Percentiles rank a stretch among this genome's conserved stretches.
Evolutionary conservation across 2,888 invertebrate genomes (phyloP).

Genomic region (Nematopogon swammerdamellus): DNA sequence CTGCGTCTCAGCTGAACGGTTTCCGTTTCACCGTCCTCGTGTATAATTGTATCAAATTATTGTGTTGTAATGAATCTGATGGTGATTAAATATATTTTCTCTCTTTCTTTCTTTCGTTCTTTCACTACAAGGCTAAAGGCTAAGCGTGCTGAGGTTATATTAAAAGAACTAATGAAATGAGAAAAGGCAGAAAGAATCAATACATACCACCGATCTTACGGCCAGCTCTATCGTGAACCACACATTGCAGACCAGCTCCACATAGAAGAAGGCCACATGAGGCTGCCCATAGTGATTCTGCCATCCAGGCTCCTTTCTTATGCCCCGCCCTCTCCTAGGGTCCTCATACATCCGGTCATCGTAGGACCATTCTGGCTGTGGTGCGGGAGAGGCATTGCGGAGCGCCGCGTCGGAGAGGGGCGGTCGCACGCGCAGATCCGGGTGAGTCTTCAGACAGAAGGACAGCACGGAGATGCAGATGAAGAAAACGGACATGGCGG

Average conservation of each 20-base stretch:
- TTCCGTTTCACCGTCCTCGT: too few species aligned
- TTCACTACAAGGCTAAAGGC: too few species aligned
- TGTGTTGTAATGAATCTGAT: too few species aligned
- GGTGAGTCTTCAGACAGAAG: conserved; percentile 95
- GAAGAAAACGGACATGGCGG: conserved; percentile 91
- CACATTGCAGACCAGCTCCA: conserved; percentile 90
- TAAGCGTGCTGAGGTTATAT: too few species aligned
- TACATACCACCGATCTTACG: conserved; percentile 80
- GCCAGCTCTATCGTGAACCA: conserved; percentile 95
- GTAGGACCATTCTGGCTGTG: conserved; percentile 8
- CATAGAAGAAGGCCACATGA: conserved; percentile 81
- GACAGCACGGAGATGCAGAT: conserved; percentile 94
- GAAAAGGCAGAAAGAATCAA: too few species aligned
- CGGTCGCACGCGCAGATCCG: conserved; percentile 69
- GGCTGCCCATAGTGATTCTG: conserved; percentile 56
- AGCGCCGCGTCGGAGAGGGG: conserved; percentile 15
- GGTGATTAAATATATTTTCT: too few species aligned
- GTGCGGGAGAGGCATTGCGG: conserved; percentile 15
- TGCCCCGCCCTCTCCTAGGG: conserved; percentile 11
- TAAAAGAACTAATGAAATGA: too few species aligned
- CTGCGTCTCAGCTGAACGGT: too few species aligned
- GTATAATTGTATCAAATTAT: too few species aligned
- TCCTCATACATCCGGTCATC: conserved; percentile 15
- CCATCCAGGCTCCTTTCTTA: conserved; percentile 31
- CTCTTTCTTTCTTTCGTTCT: too few species aligned